A percentile compares a stretch with the other conserved stretches of the same genome.
phyloP scores from a whole-genome alignment of 1,140 invertebrate genomes.

The Plectrocnemia conspersa region DNA sequence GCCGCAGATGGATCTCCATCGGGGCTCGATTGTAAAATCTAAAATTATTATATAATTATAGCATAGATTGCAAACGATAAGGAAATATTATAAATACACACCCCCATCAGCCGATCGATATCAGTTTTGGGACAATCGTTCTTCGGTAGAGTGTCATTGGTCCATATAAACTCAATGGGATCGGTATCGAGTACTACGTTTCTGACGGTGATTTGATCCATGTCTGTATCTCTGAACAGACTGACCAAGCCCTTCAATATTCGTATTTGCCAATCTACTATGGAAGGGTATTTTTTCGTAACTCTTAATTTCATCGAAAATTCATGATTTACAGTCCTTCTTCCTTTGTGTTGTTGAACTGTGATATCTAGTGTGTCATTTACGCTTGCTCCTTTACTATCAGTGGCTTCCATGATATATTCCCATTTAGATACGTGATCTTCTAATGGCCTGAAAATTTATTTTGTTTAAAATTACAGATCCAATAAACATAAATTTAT shows the following conservation, averaged over 20 bases:
- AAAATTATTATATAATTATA: constrained; percentile 10
- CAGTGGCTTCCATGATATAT: constrained; percentile 71
- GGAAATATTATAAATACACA: constrained; percentile 42
- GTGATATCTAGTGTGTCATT: constrained; percentile 69
- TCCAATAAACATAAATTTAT: not conserved
- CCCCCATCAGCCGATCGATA: constrained; percentile 64
- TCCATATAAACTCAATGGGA: constrained; percentile 72
- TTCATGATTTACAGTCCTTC: constrained; percentile 75
- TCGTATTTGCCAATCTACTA: constrained; percentile 68
- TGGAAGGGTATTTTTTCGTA: constrained; percentile 54
- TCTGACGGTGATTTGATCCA: constrained; percentile 65
- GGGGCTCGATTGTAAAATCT: constrained; percentile 56
- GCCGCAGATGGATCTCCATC: constrained; percentile 53
- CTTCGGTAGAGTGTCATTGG: constrained; percentile 78
- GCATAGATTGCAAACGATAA: not conserved
- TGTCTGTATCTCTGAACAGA: constrained; percentile 65
- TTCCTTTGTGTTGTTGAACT: constrained; percentile 76
- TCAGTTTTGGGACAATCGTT: constrained; percentile 69
- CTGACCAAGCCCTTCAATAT: constrained; percentile 63
- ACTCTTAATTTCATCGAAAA: constrained; percentile 66
- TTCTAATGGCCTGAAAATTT: constrained; percentile 69
- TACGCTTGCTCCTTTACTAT: constrained; percentile 65
- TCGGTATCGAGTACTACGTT: constrained; percentile 56
- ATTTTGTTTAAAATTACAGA: not conserved
- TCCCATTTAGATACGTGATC: constrained; percentile 79